phyloP scores from a whole-genome alignment of 2,113 vertebrate species.

The Mustela lutreola region DNA sequence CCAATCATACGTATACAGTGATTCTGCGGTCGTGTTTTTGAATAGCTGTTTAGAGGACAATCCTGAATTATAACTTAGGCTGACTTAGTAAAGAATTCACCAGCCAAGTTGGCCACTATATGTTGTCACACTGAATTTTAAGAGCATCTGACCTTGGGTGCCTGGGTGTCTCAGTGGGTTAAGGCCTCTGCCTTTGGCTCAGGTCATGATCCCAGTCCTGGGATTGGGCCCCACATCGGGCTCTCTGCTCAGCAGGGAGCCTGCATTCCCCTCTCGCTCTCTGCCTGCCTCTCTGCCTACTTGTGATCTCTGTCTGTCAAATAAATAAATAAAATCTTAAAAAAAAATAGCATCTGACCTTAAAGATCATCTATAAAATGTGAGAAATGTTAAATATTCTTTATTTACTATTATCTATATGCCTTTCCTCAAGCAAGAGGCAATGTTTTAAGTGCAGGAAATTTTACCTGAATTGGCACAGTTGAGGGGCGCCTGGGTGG shows the following conservation, averaged over 20 bases:
- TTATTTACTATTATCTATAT: not conserved
- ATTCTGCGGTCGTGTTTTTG: not conserved
- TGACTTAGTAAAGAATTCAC: not conserved
- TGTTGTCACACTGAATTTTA: not conserved
- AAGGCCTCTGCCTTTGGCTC: no score
- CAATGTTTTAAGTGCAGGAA: not conserved
- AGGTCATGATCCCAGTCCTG: no score
- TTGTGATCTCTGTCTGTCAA: no score
- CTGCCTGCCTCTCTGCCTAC: no score
- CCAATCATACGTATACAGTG: not conserved
- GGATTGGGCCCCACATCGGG: no score
- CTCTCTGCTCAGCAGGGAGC: no score
- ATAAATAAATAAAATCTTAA: no score
- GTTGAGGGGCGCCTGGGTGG: not conserved
- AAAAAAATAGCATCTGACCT: not conserved
- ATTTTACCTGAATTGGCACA: not conserved
- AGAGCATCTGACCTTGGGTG: not conserved
- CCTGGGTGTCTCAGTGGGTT: no score
- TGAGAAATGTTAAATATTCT: not conserved
- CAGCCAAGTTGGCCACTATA: not conserved
- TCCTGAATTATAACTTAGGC: not conserved
- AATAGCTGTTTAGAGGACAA: not conserved
- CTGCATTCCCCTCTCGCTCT: no score
- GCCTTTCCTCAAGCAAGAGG: not conserved
- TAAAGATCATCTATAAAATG: not conserved